Evolutionary conservation across 30 jellyfish, hydroid and myxozoan genomes (phyloP).

Genomic region (Pelagia noctiluca): DNA sequence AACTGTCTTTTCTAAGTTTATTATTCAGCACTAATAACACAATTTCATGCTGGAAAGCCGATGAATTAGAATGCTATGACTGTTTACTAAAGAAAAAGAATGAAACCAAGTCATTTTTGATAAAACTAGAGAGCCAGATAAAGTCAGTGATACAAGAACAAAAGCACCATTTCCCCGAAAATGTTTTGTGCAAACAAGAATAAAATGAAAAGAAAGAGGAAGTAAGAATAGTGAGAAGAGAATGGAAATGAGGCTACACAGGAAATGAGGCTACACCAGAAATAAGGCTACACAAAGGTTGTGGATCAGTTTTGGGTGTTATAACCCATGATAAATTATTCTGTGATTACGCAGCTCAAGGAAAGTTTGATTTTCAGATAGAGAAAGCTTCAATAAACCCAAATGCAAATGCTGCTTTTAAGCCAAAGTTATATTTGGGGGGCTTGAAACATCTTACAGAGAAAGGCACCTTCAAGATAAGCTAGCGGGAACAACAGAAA

Average conservation of each 20-base stretch:
- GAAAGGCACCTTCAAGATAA: constrained; percentile 20
- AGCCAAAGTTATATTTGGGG: constrained; percentile 48
- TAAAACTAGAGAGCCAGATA: too few relatives aligned
- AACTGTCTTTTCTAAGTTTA: too few relatives aligned
- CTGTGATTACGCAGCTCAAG: constrained; percentile 46
- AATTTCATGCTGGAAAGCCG: too few relatives aligned
- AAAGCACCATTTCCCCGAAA: too few relatives aligned
- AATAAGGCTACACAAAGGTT: constrained; percentile 38
- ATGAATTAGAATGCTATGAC: too few relatives aligned
- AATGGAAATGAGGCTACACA: not conserved
- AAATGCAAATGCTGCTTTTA: constrained; percentile 39
- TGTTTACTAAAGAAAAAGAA: too few relatives aligned
- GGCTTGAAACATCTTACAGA: constrained; percentile 48
- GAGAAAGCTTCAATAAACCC: constrained; percentile 44
- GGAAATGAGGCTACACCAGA: not conserved
- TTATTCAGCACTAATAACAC: too few relatives aligned
- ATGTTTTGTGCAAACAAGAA: too few relatives aligned
- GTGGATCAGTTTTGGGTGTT: constrained; percentile 35
- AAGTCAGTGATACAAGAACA: too few relatives aligned
- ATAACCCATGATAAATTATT: constrained; percentile 31
- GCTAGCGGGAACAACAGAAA: too few relatives aligned
- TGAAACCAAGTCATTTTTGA: too few relatives aligned
- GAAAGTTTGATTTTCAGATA: constrained; percentile 42
- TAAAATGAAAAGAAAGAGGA: not conserved
- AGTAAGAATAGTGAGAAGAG: not conserved